phyloP scores from a whole-genome alignment of 2,797 vertebrate species.

The Mycteria americana region DNA sequence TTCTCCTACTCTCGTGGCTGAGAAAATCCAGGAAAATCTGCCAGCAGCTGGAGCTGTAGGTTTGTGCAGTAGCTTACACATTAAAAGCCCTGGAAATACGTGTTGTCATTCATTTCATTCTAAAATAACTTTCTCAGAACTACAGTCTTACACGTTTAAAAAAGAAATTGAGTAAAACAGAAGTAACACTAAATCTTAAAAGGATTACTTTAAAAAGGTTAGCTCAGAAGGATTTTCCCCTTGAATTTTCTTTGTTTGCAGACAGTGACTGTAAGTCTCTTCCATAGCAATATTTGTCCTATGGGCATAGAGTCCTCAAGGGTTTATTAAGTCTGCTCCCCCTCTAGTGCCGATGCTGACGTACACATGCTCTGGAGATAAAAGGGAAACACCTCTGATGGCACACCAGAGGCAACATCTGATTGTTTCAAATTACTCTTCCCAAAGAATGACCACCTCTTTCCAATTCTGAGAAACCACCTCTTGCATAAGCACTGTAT shows the following conservation, averaged over 20 bases:
- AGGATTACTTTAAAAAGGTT: not conserved
- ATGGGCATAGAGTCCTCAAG: not conserved
- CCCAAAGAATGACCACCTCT: not conserved
- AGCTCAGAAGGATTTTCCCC: not conserved
- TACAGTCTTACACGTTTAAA: not conserved
- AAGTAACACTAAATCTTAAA: not conserved
- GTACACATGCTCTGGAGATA: not conserved
- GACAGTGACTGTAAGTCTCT: not conserved
- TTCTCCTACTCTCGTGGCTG: not conserved
- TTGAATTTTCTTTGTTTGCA: not conserved
- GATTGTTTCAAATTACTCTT: not conserved
- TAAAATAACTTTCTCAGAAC: not conserved
- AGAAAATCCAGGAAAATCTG: not conserved
- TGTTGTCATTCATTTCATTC: not conserved
- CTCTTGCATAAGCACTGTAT: not conserved
- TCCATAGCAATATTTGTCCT: not conserved
- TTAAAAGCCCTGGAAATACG: not conserved
- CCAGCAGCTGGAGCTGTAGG: slow-evolving; percentile 10
- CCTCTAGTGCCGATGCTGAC: not conserved
- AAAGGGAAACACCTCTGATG: not conserved
- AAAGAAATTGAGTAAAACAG: not conserved
- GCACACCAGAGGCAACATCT: not conserved
- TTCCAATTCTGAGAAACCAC: not conserved
- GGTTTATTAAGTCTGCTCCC: not conserved
- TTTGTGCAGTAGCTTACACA: not conserved